phyloP scores from a whole-genome alignment of 2,888 invertebrate species.

The Bugula neritina region DNA sequence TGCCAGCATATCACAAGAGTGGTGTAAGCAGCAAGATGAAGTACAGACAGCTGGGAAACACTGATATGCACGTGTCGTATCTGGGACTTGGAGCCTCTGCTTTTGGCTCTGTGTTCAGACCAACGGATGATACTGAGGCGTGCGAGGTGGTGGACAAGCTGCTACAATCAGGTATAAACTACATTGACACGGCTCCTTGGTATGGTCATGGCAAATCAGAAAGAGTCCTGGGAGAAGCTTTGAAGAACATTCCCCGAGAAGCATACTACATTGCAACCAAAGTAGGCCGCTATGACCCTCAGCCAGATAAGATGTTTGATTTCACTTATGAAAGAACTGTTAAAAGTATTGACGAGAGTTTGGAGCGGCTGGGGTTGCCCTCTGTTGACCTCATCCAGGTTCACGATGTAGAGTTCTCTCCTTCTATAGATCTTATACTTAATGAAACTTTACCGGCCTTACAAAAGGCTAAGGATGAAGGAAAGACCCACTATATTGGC shows the following conservation, averaged over 20 bases:
- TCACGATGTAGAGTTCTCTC: conserved; percentile 86
- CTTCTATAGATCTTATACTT: conserved; percentile 66
- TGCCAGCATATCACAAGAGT: not conserved
- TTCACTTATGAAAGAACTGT: conserved; percentile 71
- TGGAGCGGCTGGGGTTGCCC: conserved; percentile 67
- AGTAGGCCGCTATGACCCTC: conserved; percentile 72
- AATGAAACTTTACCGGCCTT: conserved; percentile 81
- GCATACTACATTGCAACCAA: conserved; percentile 87
- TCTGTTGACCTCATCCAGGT: conserved; percentile 88
- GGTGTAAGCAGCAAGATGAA: conserved; percentile 59
- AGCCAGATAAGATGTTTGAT: conserved; percentile 69
- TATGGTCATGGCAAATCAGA: conserved; percentile 86
- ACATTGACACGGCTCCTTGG: conserved; percentile 85
- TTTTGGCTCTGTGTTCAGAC: conserved; percentile 44
- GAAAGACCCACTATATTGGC: conserved; percentile 71
- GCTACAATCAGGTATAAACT: conserved; percentile 76
- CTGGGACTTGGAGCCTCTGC: conserved; percentile 61
- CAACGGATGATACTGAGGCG: conserved; percentile 62
- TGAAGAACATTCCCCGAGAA: conserved; percentile 67
- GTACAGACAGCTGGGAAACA: conserved; percentile 68
- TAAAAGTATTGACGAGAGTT: conserved; percentile 69
- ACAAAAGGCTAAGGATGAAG: conserved; percentile 65
- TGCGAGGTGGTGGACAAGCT: conserved; percentile 66
- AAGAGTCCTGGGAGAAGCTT: conserved; percentile 68
- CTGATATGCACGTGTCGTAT: conserved; percentile 78